Base-by-base conservation (phyloP, 1,140 invertebrate species). In the Drosophila novamexicana region DNA sequence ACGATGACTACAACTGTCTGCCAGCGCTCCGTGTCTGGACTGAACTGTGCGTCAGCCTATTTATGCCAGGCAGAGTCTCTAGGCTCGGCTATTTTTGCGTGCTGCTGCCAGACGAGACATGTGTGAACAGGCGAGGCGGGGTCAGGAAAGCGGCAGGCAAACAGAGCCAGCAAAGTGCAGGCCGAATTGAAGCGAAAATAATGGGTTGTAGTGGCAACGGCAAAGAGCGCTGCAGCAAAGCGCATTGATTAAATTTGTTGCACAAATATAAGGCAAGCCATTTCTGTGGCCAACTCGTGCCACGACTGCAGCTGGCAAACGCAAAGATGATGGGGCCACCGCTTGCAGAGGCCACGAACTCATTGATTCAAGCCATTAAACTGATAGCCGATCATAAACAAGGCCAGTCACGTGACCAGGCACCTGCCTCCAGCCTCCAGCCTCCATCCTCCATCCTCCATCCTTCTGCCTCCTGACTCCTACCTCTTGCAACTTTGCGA, bases 341-440 rank as follows among this genome's bases (percentile, higher is more conserved):
- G 7, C 18, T 22, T 1, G 22, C 22, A 59, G 16, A 34, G 50
- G 32, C 62, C n/a, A 44, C 16, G 39, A 59, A 59, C 37, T 77
- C 65, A 84, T 84, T 83, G 77, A 83, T 73, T 83, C 44, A 39
- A 73, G 42, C 61, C 68, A 77, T 84, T 84, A 84, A 80, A 70
- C 65, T 74, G 77, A 84, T 84, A 65, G 62, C 67, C 71, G 73
- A 83, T 80, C 77, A 84, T 77, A 70, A 84, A 73, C 76, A 61
- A 58, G 59, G 37, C 53, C 61, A 44, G 57, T 63, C 79, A 75
- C 79, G 75, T 81, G 79, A 82, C 75, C 70, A 40, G 64, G n/a
- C 59, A 53, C 10, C 12, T 22, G 53, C 32, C 53, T 7, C 34
- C 14, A 49, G 10, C 50, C 32, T 16, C 7, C 16, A 16, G 6